Base-by-base conservation (phyloP, 2,113 vertebrate genomes). In the Balaenoptera acutorostrata region DNA sequence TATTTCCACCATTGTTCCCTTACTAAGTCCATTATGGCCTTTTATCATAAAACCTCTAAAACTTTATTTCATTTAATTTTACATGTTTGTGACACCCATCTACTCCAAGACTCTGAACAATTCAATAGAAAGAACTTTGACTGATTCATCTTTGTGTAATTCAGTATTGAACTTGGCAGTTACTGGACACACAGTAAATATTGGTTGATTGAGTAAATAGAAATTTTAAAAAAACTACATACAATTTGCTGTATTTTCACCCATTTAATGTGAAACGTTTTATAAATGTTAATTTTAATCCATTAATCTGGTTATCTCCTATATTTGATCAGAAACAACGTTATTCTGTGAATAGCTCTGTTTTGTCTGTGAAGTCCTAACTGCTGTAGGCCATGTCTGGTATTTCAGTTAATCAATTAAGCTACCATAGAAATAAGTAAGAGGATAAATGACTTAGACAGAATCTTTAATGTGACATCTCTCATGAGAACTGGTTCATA, bases 341-440 rank as follows among this genome's bases (percentile, higher is more conserved):
- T 90, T 77, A 57, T 88, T 93, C 64, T 94, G 57, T 97, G 84
- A 90, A 88, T 90, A 84, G 80, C 36, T 83, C 31, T 72, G 49
- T 91, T 92, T 27, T 74, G 83, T 93, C 57, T 94, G 84, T 96
- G 82, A 93, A 97, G 74, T 85, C 17, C 25, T 82, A 55, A 88
- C 13, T 95, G 82, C 85, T 97, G 44, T 90, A 88, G 88, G 93
- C 81, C 78, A 94, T 97, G 91, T 94, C 96, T 98, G 96, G 44
- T 90, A 94, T 97, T 98, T 96, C 85, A 97, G 85, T 88, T 97
- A 93, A 96, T 96, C 93, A 96, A 75, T 97, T 96, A 97, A 93
- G n/a, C 75, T 97, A 93, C 88, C 21, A 61, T 82, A 95, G 39
- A 72, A 93, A 91, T 95, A 90, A 89, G 52, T 90, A 66, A 93